These are phyloP conservation scores for Chaetogeoica ovagalla DNA, from an alignment of 2,888 invertebrate species.

Conservation along the genomic window DNA sequence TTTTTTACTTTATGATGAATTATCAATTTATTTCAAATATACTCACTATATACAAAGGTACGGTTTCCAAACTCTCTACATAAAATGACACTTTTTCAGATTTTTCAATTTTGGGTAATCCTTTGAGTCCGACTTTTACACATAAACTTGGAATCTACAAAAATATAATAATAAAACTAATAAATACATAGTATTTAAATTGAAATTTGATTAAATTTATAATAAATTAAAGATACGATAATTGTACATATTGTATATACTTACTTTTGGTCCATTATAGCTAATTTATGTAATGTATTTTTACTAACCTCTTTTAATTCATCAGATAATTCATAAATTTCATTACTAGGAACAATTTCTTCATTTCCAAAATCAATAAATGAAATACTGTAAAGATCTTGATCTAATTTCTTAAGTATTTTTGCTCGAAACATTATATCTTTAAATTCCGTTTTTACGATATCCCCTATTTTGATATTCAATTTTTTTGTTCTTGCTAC, in stretches of 20 bases:
- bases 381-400: neutral
- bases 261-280: no score
- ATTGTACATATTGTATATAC: no score
- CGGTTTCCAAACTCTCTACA: neutral
- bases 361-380: constrained; percentile 48
- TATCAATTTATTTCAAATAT: neutral
- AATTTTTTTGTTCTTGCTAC: neutral
- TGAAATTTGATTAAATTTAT: neutral
- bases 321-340: constrained; percentile 21
- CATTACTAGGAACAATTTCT: neutral
- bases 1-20: no score
- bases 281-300: neutral
- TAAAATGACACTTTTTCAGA: neutral
- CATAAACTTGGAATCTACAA: constrained; percentile 1
- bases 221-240: no score
- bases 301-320: constrained; percentile 20
- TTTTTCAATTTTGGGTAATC: neutral
- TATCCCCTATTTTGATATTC: constrained; percentile 16
- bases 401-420: constrained; percentile 16
- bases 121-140: constrained; percentile 25
- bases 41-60: constrained; percentile 22
- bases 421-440: constrained; percentile 3
- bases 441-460: constrained; percentile 15
- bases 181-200: neutral
- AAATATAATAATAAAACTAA: neutral